Evolutionary conservation across 2,113 vertebrate genomes (phyloP).

Genomic region (Carettochelys insculpta): DNA sequence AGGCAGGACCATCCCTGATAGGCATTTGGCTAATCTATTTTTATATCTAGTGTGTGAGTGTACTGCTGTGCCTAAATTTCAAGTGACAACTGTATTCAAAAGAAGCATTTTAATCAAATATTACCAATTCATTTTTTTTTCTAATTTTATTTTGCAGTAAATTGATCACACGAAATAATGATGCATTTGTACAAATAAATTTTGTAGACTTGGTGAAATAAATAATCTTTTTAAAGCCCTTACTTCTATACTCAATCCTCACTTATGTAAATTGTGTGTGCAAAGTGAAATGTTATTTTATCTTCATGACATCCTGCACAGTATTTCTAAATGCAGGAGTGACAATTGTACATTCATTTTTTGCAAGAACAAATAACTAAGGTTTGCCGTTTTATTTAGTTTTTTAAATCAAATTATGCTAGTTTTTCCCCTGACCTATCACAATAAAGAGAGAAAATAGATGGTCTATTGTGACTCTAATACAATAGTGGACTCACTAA

Average conservation of each 20-base stretch:
- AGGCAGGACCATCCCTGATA: background rate
- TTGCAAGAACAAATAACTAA: background rate
- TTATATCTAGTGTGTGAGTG: conserved; percentile 4
- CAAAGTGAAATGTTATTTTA: background rate
- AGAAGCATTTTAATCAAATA: too few relatives aligned
- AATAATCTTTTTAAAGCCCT: background rate
- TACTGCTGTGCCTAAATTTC: background rate
- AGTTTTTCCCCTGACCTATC: background rate
- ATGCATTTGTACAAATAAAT: background rate
- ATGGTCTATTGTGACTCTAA: background rate
- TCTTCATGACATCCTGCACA: background rate
- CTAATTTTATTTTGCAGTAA: background rate
- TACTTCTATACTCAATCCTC: background rate
- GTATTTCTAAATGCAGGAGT: background rate
- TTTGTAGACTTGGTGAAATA: background rate
- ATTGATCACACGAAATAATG: conserved; percentile 9
- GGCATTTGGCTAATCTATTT: too few relatives aligned
- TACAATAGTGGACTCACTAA: background rate
- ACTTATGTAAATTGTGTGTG: background rate
- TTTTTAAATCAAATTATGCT: background rate
- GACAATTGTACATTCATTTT: background rate
- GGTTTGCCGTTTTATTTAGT: background rate
- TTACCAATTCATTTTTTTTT: background rate
- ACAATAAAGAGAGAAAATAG: background rate
- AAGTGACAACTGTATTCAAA: conserved; percentile 29